Evolutionary conservation across 1,140 invertebrate species (phyloP).

Genomic region (Atopsyche davidsoni): DNA sequence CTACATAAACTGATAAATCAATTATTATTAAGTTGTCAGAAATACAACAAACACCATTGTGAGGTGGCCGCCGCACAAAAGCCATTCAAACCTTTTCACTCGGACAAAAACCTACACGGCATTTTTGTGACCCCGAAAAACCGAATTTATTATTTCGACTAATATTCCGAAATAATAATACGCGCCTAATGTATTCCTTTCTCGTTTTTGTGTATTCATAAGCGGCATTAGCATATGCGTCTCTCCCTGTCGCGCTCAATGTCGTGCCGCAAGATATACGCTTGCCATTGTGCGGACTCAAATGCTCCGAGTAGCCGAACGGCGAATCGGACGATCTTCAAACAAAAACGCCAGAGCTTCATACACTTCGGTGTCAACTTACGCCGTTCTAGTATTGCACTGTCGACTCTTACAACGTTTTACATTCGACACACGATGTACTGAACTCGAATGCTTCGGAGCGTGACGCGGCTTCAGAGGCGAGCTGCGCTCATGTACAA

Average conservation of each 20-base stretch:
- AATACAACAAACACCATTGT: no score
- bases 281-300: neutral
- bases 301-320: conserved; percentile 5
- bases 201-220: neutral
- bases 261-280: neutral
- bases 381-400: neutral
- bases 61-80: no score
- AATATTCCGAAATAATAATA: neutral
- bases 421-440: neutral
- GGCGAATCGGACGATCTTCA: neutral
- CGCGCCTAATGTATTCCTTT: neutral
- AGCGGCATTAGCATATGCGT: neutral
- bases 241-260: conserved; percentile 10
- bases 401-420: conserved; percentile 6
- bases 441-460: conserved; percentile 12
- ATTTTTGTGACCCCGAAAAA: no score
- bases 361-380: conserved; percentile 1
- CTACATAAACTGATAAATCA: no score
- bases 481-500: neutral
- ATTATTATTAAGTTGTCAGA: no score
- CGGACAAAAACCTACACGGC: no score
- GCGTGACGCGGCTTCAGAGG: neutral
- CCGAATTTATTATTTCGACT: no score
- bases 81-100: no score
- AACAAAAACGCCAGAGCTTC: neutral